These are phyloP conservation scores for Trichopria drosophilae DNA, from an alignment of 2,888 invertebrate species.

Conservation along the genomic window DNA sequence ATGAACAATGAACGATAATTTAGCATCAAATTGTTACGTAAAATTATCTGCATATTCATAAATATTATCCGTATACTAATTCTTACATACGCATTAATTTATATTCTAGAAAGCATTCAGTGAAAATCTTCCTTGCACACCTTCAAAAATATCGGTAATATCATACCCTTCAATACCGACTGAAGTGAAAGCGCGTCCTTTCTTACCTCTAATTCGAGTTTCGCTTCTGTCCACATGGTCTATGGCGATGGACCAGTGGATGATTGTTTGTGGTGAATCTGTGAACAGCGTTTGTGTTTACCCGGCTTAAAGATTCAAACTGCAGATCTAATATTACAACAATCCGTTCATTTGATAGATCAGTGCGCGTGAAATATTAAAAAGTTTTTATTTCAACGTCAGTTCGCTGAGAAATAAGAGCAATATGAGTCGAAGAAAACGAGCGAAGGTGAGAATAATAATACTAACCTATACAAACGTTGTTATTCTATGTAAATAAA, in stretches of 20 bases:
- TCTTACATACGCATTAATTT: background rate
- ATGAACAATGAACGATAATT: no score
- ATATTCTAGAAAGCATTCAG: no score
- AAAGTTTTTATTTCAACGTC: background rate
- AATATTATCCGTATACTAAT: background rate
- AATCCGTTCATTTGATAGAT: no score
- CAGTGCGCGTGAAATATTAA: conserved; percentile 7
- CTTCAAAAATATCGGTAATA: no score
- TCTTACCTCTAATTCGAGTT: no score
- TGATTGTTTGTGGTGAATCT: conserved; percentile 25
- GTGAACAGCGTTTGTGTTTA: conserved; percentile 28
- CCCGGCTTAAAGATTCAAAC: conserved; percentile 23
- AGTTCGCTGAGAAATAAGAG: conserved; percentile 8
- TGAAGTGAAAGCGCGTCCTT: no score
- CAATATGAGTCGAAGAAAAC: conserved; percentile 66
- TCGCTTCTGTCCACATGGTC: no score
- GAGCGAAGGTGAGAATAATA: conserved; percentile 59
- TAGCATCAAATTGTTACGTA: no score
- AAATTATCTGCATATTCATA: background rate
- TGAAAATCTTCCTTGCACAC: no score
- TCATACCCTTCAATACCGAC: no score
- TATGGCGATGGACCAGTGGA: no score
- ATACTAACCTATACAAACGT: conserved; percentile 24
- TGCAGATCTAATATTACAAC: no score
- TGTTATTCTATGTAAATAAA: conserved; percentile 24